Evolutionary conservation across 2,888 invertebrate genomes (phyloP), one percentile per base, ranked within the genome.

Genomic region (Ormia ochracea): DNA sequence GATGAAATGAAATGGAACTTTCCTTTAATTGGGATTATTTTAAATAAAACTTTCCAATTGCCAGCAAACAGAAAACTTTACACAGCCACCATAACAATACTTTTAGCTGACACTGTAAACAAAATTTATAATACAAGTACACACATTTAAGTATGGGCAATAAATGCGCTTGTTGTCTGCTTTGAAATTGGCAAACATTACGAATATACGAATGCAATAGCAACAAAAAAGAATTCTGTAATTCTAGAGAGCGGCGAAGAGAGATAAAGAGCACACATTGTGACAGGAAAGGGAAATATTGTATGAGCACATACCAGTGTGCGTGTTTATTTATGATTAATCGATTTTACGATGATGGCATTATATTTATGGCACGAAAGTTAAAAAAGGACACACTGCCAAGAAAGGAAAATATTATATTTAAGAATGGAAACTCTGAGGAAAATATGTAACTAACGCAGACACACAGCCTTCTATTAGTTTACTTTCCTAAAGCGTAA

Each of bases 291-390:
- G 63, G 45, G 56, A 68, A 74, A 77, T 66, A 56, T 52, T 70
- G n/a, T 28, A 58, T 43, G 19, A 33, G 26, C 63, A 28, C 19
- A 74, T 43, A 61, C 14, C 41, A 74, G 77, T 73, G 80, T 78
- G 81, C 78, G 82, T 84, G 83, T 83, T 85, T 85, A 83, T 84
- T 85, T 85, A 85, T 85, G 85, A 85, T 85, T 85, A 85, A 85
- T 85, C 85, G 85, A 85, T 85, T 84, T 85, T 85, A 84, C 77
- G 84, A 82, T 54, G 81, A 80, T 81, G 68, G 68, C 54, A 65
- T 73, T 69, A 61, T 78, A 73, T 78, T 74, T 61, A 61, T 66
- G 66, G 58, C 43, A 69, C 58, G 56, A 73, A 68, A 56, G 45
- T 58, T 66, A 43, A 19, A 61, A 74, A 50, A 45, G 28, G 43